phyloP scores from a whole-genome alignment of 2,797 vertebrate genomes.

The Paguma larvata region DNA sequence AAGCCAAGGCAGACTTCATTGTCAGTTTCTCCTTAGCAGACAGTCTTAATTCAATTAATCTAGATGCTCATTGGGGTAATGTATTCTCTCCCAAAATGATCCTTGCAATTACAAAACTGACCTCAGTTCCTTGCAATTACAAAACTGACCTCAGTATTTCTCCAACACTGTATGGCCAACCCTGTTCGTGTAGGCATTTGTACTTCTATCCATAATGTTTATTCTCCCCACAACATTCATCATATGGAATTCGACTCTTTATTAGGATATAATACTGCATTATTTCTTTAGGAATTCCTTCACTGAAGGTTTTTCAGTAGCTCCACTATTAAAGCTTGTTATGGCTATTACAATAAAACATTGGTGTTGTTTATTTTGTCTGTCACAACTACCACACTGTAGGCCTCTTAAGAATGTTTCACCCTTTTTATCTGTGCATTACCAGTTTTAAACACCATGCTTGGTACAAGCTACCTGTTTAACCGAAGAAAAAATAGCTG shows the following conservation, averaged over 20 bases:
- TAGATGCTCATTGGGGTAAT: background rate
- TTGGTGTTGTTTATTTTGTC: background rate
- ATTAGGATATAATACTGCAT: background rate
- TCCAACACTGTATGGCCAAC: background rate
- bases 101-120: too few species aligned
- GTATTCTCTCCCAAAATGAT: background rate
- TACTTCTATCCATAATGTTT: background rate
- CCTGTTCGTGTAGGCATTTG: background rate
- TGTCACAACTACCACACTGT: background rate
- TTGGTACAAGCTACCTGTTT: background rate
- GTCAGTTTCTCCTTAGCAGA: slow-evolving; percentile 10
- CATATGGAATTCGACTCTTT: background rate
- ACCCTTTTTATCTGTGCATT: background rate
- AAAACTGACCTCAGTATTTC: background rate
- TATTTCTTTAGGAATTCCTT: background rate
- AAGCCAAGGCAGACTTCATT: background rate
- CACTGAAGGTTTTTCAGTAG: background rate
- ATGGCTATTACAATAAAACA: background rate
- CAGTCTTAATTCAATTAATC: background rate
- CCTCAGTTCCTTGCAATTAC: background rate
- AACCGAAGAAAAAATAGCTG: background rate
- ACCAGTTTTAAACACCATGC: background rate
- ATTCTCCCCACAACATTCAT: background rate
- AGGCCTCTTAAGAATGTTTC: background rate
- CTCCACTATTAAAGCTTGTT: background rate